Evolutionary conservation across 2,113 vertebrate genomes (phyloP), one percentile per base, ranked within the genome.

Genomic region (Aptenodytes patagonicus): DNA sequence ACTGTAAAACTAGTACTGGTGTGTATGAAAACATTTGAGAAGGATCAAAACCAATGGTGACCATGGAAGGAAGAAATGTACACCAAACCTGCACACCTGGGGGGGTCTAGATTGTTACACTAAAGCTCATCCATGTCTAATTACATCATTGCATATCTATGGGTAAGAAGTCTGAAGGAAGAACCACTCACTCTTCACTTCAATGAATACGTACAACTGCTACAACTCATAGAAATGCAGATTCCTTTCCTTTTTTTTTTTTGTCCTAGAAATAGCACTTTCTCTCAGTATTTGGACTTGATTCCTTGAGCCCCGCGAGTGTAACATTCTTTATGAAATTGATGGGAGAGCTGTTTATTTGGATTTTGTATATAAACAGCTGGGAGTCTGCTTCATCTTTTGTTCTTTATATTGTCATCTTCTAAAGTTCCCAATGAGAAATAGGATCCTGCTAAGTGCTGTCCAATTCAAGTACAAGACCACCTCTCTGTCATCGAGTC

Each of bases 81-180:
- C 38, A 51, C 46, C 49, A 76, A 54, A 44, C 1, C 66, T 87
- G 76, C 55, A 47, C 36, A 15, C 49, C 21, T 38, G 22, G 42
- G 49, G 49, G 79, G 38, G 28, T 34, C 73, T 88, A 54, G 84
- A 36, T 36, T 36, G 36, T 36, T 17, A 40, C 92, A 89, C 49
- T 44, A 65, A 92, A 88, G 49, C 58, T 80, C 49, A 6, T 83
- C 0, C 0, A 11, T 61, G 80, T 64, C 65, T 93, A 89, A 79
- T 87, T 83, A 66, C 62, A 76, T 40, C 76, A 19, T n/a, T 91
- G 95, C n/a, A 57, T 83, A 66, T 86, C 68, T 46, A 83, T 1
- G 7, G 69, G 55, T 40, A 77, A 25, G 76, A 72, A 36, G 47
- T 79, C 73, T 93, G 93, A 92, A 91, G 81, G 88, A 96, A 96